Conservation (phyloP, 2,113 vertebrate genomes). For the Rhineura floridana region DNA sequence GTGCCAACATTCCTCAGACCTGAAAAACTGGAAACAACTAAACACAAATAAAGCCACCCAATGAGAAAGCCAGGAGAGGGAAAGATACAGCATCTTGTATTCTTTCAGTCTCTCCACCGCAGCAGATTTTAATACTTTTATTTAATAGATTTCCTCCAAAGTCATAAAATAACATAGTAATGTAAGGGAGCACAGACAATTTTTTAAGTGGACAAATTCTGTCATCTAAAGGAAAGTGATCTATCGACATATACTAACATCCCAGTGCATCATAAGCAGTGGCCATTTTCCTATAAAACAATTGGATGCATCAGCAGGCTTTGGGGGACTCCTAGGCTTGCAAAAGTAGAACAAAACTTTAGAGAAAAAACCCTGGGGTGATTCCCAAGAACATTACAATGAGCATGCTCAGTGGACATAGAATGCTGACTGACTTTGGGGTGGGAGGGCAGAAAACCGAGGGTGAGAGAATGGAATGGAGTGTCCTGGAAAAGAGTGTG, state of each 20-base stretch:
- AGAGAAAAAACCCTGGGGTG: no score
- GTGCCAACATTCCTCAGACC: slow-evolving; percentile 14
- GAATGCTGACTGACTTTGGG: no score
- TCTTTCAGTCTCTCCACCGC: not conserved
- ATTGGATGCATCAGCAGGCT: no score
- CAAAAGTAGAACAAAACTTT: no score
- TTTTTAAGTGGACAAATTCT: not conserved
- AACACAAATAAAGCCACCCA: slow-evolving; percentile 41
- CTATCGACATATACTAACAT: not conserved
- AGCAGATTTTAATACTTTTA: not conserved
- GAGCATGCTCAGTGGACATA: no score
- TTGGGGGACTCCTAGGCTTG: no score
- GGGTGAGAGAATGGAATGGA: no score
- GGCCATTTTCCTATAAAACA: not conserved
- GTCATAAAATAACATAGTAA: not conserved
- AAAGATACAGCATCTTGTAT: slow-evolving; percentile 10
- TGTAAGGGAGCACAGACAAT: not conserved
- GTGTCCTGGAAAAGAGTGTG: no score
- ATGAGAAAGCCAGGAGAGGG: not conserved
- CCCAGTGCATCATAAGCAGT: not conserved
- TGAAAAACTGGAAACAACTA: not conserved
- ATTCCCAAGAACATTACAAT: no score
- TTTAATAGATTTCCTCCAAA: not conserved
- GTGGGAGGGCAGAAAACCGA: no score
- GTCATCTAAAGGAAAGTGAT: not conserved